phyloP scores from a whole-genome alignment of 2,113 vertebrate genomes.

The Myiozetetes cayanensis region DNA sequence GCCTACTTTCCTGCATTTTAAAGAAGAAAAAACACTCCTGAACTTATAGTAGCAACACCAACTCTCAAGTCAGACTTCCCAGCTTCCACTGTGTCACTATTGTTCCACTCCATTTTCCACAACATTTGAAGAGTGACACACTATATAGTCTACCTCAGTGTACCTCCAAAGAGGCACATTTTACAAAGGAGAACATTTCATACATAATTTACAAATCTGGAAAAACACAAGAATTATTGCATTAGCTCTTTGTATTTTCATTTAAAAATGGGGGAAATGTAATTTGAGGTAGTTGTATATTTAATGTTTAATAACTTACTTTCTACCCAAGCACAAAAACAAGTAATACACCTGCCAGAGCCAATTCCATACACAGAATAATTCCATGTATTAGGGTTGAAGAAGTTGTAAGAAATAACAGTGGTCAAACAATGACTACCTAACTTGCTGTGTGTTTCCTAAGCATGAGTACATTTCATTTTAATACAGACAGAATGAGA shows the following conservation, averaged over 20 bases:
- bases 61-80: background rate
- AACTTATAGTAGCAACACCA: background rate
- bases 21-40: background rate
- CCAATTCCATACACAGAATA: background rate
- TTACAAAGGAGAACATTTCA: background rate
- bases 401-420: background rate
- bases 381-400: background rate
- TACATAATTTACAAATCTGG: background rate
- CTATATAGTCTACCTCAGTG: background rate
- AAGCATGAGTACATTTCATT: background rate
- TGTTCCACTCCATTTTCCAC: background rate
- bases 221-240: background rate
- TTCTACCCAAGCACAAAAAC: background rate
- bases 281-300: background rate
- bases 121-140: background rate
- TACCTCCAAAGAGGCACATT: background rate
- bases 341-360: background rate
- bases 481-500: background rate
- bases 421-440: background rate
- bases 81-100: background rate
- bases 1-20: background rate
- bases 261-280: background rate
- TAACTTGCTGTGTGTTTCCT: background rate
- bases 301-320: background rate
- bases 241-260: background rate